Conservation (phyloP, 2,888 invertebrate genomes). For the Mylabris sibirica region DNA sequence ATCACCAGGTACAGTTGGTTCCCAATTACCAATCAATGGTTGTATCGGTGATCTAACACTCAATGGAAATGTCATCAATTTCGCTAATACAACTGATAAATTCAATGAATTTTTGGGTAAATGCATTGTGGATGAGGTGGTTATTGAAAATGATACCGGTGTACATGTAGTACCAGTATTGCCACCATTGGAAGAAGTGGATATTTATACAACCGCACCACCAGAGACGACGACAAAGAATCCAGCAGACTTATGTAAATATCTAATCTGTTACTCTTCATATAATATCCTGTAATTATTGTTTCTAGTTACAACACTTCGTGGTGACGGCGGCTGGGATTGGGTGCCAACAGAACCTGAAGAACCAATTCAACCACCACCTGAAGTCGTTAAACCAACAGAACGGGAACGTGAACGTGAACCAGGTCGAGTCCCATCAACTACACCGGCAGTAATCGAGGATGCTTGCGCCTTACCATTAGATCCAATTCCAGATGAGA, state of each 20-base stretch:
- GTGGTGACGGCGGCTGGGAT: constrained; percentile 52
- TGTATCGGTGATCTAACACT: constrained; percentile 94
- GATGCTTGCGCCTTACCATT: constrained; percentile 64
- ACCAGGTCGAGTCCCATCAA: constrained; percentile 46
- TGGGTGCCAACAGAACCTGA: neutral
- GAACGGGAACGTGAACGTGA: constrained; percentile 42
- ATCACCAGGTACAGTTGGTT: constrained; percentile 65
- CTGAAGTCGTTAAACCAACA: constrained; percentile 35
- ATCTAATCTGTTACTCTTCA: neutral
- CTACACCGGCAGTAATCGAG: constrained; percentile 53
- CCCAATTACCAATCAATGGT: constrained; percentile 77
- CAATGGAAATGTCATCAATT: constrained; percentile 82
- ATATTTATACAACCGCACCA: constrained; percentile 37
- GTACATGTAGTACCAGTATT: constrained; percentile 54
- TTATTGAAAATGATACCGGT: constrained; percentile 48
- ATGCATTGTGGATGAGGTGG: constrained; percentile 62
- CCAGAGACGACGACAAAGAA: neutral
- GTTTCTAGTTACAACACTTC: constrained; percentile 38
- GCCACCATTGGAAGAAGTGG: constrained; percentile 46
- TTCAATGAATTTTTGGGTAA: constrained; percentile 68
- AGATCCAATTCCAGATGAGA: constrained; percentile 63
- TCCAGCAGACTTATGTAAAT: neutral
- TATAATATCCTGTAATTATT: neutral
- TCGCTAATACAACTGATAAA: constrained; percentile 73
- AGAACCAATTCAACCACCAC: constrained; percentile 28